phyloP scores from a whole-genome alignment of 2,797 vertebrate genomes.

The Micropoecilia bifurca region DNA sequence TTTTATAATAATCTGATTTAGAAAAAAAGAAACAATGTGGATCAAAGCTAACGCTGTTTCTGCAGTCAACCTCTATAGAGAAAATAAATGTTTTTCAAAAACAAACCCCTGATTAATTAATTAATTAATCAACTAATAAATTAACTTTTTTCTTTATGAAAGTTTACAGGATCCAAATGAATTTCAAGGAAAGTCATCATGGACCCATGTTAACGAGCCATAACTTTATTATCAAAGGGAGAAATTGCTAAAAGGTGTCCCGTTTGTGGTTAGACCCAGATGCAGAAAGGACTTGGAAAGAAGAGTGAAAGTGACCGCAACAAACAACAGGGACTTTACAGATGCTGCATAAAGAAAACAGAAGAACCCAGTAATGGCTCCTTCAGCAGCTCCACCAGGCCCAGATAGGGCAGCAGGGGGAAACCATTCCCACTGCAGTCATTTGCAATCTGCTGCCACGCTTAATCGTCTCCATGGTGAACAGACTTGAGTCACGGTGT shows the following conservation, averaged over 20 bases:
- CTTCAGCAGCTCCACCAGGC: background rate
- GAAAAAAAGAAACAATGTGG: background rate
- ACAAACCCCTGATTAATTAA: no score
- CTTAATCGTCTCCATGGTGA: background rate
- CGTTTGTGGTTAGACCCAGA: background rate
- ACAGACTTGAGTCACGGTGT: background rate
- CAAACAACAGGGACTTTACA: background rate
- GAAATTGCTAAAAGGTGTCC: background rate
- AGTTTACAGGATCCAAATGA: background rate
- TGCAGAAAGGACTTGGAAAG: background rate
- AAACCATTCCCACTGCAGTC: background rate
- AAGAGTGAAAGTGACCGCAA: background rate
- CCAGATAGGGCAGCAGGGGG: background rate
- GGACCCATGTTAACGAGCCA: background rate
- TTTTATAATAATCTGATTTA: background rate
- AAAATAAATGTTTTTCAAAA: background rate
- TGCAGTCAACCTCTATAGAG: background rate
- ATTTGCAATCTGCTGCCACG: background rate
- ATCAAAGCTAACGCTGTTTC: background rate
- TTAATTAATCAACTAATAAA: no score
- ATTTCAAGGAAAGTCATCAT: background rate
- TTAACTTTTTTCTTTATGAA: background rate
- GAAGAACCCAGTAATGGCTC: background rate
- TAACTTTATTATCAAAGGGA: background rate
- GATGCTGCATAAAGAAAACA: background rate